Evolutionary conservation across 1,140 invertebrate genomes (phyloP).

Genomic region (Cotesia glomerata): DNA sequence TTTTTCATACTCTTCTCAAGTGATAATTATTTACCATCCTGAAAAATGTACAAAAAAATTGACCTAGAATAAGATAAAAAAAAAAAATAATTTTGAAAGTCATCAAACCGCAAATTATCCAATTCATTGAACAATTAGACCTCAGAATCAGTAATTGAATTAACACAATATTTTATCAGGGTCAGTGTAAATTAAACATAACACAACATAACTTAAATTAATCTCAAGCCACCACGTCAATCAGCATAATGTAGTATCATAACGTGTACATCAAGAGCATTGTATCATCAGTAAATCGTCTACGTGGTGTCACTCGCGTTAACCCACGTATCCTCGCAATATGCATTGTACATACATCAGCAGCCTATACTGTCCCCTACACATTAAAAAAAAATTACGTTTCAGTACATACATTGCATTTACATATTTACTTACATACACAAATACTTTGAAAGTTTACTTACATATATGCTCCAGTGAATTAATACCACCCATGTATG

Average conservation of each 20-base stretch:
- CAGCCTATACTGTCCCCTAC: background rate
- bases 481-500: background rate
- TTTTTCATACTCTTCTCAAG: too few species aligned
- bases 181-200: background rate
- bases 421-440: too few species aligned
- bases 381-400: too few species aligned
- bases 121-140: too few species aligned
- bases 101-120: too few species aligned
- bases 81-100: too few species aligned
- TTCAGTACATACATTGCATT: too few species aligned
- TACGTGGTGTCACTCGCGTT: conserved; percentile 20
- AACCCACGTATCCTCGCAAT: conserved; percentile 15
- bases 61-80: too few species aligned
- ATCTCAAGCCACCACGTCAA: conserved; percentile 8
- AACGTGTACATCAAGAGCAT: conserved; percentile 10
- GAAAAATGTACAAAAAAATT: too few species aligned
- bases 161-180: background rate
- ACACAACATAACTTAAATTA: background rate
- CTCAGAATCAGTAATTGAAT: too few species aligned
- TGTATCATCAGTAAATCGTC: conserved; percentile 17
- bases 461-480: background rate
- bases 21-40: too few species aligned
- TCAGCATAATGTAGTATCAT: conserved; percentile 1
- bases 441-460: too few species aligned
- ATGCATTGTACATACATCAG: background rate